Evolutionary conservation across 2,797 vertebrate genomes (phyloP).

Genomic region (Mionectes olivaceus): DNA sequence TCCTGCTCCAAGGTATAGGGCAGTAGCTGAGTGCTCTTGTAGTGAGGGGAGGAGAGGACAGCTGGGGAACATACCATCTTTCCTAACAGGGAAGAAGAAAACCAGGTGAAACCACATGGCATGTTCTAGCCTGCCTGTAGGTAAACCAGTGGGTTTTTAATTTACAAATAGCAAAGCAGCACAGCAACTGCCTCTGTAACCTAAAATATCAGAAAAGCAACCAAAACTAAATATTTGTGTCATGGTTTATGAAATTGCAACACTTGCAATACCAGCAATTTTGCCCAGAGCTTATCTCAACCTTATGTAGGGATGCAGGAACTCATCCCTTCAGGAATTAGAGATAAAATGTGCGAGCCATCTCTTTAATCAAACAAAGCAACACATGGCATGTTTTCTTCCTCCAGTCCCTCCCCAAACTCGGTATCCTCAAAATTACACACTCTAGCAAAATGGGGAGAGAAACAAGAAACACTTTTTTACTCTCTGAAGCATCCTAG

Average conservation of each 20-base stretch:
- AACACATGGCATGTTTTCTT: neutral
- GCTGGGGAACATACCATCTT: neutral
- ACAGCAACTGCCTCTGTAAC: neutral
- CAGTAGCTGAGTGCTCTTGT: neutral
- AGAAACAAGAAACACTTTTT: neutral
- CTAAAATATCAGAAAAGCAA: neutral
- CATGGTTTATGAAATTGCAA: neutral
- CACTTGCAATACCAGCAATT: neutral
- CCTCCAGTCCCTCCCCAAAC: neutral
- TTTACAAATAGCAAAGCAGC: neutral
- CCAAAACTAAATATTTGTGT: neutral
- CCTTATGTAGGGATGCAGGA: neutral
- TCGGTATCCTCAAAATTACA: neutral
- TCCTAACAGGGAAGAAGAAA: neutral
- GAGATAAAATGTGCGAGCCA: neutral
- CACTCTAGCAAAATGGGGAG: neutral
- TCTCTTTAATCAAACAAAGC: neutral
- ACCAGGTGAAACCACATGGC: neutral
- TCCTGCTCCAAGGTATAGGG: slow-evolving; percentile 27
- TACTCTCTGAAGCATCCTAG: neutral
- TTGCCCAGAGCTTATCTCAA: neutral
- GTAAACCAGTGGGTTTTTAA: neutral
- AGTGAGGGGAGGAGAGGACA: neutral
- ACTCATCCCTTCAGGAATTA: neutral
- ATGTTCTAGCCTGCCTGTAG: neutral